Evolutionary conservation across 2,113 vertebrate species (phyloP), one percentile per base, ranked within the genome.

Genomic region (Channa argus): DNA sequence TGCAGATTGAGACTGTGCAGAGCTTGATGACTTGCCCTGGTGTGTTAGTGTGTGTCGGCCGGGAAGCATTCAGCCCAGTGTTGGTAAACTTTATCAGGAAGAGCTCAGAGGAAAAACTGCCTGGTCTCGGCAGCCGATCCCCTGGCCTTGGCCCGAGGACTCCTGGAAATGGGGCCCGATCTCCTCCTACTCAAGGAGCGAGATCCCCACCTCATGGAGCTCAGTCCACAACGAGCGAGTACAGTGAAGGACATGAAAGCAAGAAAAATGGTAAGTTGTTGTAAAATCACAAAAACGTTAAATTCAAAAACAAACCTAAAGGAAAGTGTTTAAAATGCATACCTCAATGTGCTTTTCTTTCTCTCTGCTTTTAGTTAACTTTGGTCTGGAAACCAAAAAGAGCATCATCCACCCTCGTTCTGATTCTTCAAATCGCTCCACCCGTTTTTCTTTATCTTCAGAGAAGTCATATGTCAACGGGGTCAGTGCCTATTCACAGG

Each of bases 361-460:
- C 44, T 82, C 3, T 65, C 24, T 64, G 4, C 2, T 61, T 64
- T 73, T 84, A 96, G 96, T 93, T 73, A 94, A 94, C 91, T 98
- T 98, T 34, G 96, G 95, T 58, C 91, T 96, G 61, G 95, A 96
- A 85, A 93, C 96, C 79, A 96, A 95, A 86, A 97, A 94, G 71
- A 98, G 96, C 2, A 90, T 96, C 65, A 97, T 97, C 79, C 96
- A 97, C 33, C 94, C 94, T 0, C 92, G 96, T 24, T 92, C 95
- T 3, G 86, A 94, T 72, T 92, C 95, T 4, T 96, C 95, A 71
- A 94, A 93, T 53, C 93, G 92, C 66, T 95, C 93, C 0, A 82
- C 77, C 53, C 93, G 88, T 68, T 91, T 94, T 76, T 96, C 96
- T 8, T 51, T 95, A 58, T 95, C 95, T 2, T 95, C 95, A 0